Evolutionary conservation across 2,113 vertebrate genomes (phyloP).

Genomic region (rabbit (Oryctolagus cuniculus)): DNA sequence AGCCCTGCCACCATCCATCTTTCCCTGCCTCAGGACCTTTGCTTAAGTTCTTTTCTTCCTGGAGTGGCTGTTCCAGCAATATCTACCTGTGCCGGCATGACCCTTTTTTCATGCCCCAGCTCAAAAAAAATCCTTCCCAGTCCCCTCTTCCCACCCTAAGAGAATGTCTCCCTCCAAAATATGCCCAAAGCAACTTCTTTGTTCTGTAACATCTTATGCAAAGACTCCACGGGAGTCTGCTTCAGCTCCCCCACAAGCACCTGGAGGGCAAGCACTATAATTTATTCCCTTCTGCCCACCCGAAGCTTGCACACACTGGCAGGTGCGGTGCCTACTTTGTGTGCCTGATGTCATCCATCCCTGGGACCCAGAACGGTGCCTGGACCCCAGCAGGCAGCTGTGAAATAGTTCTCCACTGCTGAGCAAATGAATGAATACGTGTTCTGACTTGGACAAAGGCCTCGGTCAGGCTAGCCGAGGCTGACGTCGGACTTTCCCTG

Average conservation of each 20-base stretch:
- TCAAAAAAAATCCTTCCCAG: slow-evolving; percentile 16
- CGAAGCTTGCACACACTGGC: background rate
- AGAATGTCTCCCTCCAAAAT: background rate
- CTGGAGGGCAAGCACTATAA: background rate
- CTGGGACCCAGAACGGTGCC: background rate
- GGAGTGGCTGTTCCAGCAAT: background rate
- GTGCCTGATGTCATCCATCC: background rate
- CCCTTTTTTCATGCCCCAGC: background rate
- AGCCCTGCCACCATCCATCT: background rate
- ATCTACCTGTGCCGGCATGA: background rate
- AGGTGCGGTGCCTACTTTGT: background rate
- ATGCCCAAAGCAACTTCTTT: background rate
- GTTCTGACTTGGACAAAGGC: slow-evolving; percentile 30
- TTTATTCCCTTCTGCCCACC: background rate
- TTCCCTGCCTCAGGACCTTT: background rate
- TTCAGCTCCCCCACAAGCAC: background rate
- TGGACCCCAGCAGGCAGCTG: background rate
- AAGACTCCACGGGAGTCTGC: background rate
- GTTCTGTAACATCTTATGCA: background rate
- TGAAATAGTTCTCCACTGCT: slow-evolving; percentile 3
- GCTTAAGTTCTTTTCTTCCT: slow-evolving; percentile 34
- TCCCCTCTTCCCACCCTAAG: background rate
- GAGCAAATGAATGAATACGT: background rate
- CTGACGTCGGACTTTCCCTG: background rate
- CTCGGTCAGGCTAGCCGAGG: background rate